These are phyloP conservation scores for Chanos chanos DNA, from an alignment of 2,797 vertebrate genomes.

Conservation along the genomic window DNA sequence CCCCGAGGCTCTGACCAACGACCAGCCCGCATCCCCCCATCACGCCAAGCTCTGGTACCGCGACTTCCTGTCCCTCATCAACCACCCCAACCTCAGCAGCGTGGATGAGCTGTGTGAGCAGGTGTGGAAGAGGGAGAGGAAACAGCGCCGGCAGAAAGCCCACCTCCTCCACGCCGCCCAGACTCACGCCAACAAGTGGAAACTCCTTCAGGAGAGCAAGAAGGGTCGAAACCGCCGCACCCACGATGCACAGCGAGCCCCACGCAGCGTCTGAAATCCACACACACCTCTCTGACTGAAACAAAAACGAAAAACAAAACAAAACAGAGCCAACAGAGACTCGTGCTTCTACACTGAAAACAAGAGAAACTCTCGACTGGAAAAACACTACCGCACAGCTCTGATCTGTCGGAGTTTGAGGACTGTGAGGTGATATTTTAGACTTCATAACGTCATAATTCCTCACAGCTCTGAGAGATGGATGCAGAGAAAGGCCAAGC, in stretches of 20 bases:
- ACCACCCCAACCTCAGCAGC: conserved; percentile 92
- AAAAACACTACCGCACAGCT: no score
- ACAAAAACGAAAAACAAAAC: conserved; percentile 29
- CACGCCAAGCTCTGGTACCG: conserved; percentile 90
- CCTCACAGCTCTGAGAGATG: conserved; percentile 14
- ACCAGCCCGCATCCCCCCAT: conserved; percentile 46
- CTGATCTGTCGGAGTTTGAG: no score
- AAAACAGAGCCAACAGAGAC: conserved; percentile 67
- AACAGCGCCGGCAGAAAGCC: conserved; percentile 86
- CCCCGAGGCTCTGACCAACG: conserved; percentile 67
- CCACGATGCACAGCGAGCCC: conserved; percentile 96
- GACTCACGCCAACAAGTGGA: conserved; percentile 84
- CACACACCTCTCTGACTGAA: conserved; percentile 22
- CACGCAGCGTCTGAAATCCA: conserved; percentile 93
- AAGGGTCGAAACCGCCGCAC: conserved; percentile 98
- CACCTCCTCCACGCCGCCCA: conserved; percentile 62
- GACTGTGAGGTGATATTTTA: no score
- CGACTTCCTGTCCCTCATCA: conserved; percentile 96
- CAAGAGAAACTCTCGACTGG: conserved; percentile 6
- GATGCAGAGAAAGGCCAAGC: not conserved
- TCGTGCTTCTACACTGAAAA: conserved; percentile 53
- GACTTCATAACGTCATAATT: no score
- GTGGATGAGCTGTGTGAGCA: conserved; percentile 99
- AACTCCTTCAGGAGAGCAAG: conserved; percentile 95
- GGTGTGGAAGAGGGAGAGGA: conserved; percentile 95